Conservation (phyloP, 2,113 vertebrate species). For the Todiramphus saurophagus region DNA sequence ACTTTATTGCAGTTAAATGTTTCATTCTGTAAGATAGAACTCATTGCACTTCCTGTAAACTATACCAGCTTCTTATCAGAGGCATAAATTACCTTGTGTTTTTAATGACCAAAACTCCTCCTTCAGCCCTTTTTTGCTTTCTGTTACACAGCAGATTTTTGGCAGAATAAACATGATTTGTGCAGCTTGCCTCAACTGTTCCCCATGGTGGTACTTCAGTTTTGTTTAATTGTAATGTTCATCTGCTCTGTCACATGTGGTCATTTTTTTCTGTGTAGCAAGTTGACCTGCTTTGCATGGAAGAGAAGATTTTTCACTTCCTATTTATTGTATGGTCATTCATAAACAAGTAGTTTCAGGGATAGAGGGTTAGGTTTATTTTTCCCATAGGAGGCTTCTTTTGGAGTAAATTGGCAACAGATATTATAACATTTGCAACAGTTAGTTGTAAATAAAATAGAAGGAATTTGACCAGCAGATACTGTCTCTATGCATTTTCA, state of each 20-base stretch:
- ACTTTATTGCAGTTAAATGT: slow-evolving; percentile 34
- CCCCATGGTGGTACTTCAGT: background rate
- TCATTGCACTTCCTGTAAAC: background rate
- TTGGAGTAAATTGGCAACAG: background rate
- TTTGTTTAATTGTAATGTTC: background rate
- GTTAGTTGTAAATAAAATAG: background rate
- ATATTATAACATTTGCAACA: background rate
- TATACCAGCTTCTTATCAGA: background rate
- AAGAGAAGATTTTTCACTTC: background rate
- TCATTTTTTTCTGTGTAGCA: background rate
- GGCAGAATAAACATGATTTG: background rate
- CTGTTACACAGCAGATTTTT: background rate
- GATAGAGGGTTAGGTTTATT: background rate
- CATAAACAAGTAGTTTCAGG: background rate
- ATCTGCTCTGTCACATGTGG: background rate
- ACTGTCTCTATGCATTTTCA: background rate
- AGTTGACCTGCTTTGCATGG: background rate
- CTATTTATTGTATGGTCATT: background rate
- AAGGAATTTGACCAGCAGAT: background rate
- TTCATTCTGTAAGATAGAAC: slow-evolving; percentile 40
- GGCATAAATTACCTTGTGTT: background rate
- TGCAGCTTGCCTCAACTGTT: background rate
- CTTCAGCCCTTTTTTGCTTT: background rate
- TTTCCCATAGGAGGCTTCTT: background rate
- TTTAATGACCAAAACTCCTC: background rate